Conservation (phyloP, 2,113 vertebrate genomes). For the Syngnathoides biaculeatus region DNA sequence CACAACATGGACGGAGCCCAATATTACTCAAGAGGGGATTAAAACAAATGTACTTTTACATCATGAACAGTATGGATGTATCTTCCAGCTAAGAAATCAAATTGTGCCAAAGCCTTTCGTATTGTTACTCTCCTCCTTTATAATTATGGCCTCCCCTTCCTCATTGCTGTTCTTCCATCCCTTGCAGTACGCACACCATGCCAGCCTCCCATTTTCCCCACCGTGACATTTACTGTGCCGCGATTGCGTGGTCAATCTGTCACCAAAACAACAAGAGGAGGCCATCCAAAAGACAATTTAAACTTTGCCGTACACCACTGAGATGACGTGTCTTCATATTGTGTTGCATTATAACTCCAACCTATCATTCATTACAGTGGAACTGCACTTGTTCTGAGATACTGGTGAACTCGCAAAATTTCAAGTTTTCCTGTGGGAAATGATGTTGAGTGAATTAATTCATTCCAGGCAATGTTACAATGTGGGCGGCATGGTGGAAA, state of each 20-base stretch:
- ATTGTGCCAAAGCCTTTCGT: not conserved
- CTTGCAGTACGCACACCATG: conserved; percentile 45
- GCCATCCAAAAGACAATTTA: conserved; percentile 20
- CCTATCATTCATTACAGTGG: not conserved
- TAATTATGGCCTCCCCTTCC: not conserved
- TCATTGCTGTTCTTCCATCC: conserved; percentile 42
- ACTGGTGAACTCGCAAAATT: not conserved
- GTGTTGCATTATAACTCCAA: not conserved
- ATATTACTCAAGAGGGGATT: not conserved
- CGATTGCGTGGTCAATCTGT: conserved; percentile 70
- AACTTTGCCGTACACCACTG: not conserved
- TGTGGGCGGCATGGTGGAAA: too few species aligned
- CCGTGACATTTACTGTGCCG: conserved; percentile 60
- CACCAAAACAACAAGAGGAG: conserved; percentile 37
- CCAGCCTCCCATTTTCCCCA: conserved; percentile 37
- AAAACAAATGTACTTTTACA: conserved; percentile 9
- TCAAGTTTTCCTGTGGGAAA: not conserved
- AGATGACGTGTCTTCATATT: not conserved
- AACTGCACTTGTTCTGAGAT: not conserved
- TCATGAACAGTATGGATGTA: conserved; percentile 29
- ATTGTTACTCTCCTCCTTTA: not conserved
- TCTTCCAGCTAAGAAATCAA: not conserved
- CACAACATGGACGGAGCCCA: not conserved
- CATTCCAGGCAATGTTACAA: not conserved
- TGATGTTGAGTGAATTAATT: not conserved